Evolutionary conservation across 2,888 invertebrate genomes (phyloP), one percentile per base, ranked within the genome.

Genomic region (Tuberolachnus salignus): DNA sequence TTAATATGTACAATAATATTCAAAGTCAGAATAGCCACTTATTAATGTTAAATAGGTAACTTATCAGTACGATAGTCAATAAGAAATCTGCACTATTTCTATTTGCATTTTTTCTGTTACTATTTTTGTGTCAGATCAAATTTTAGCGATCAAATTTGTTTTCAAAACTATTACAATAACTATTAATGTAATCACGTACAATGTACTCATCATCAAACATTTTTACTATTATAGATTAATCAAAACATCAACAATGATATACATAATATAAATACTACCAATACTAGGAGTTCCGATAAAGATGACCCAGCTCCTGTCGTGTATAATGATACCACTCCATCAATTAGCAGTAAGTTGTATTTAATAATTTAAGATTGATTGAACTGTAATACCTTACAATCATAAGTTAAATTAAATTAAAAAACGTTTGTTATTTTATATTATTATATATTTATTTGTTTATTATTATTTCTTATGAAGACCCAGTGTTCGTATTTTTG

Each of bases 401-500:
- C 10, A 19, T 19, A 53, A 53, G 53, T 53, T 19, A 53, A 53
- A 53, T 53, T 10, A 53, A 51, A n/a, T 51, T n/a, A 51, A 51
- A 51, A 51, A 51, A 51, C n/a, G n/a, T 51, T 51, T n/a, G n/a
- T 51, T 51, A 51, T 51, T 51, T n/a, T n/a, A n/a, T n/a, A n/a
- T 51, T 53, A 19, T 53, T 53, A 53, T 10, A 53, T 53, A 53
- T 19, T 53, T 19, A 53, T 19, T 19, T 53, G 9, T 53, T 53
- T 51, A 51, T 51, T 51, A 51, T n/a, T 51, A 67, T 67, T 49
- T 67, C 26, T 26, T 16, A 26, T 4, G 1, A 1, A 3, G 8
- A 14, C 46, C 49, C 66, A 23, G 3, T 49, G 21, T 66, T 66
- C 23, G 16, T 66, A 23, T 66, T 66, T 49, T 49, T 66, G 66